Evolutionary conservation across 2,797 vertebrate genomes (phyloP).

Genomic region (Fratercula arctica): DNA sequence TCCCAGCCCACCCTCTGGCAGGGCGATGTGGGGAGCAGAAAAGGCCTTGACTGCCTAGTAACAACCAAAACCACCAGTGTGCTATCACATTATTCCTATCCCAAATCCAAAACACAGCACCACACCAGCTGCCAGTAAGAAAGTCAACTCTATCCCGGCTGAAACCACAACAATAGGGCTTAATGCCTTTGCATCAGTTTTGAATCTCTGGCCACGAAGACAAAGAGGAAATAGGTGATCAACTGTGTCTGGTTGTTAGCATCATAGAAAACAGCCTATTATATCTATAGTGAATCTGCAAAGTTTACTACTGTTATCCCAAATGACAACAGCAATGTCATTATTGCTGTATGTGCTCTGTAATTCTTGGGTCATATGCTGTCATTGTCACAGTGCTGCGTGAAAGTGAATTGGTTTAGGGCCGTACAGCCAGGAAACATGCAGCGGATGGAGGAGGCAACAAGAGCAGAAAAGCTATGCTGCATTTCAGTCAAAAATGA

Average conservation of each 20-base stretch:
- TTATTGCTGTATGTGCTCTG: background rate
- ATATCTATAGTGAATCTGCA: background rate
- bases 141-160: background rate
- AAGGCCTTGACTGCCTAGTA: background rate
- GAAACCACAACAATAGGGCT: background rate
- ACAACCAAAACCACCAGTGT: background rate
- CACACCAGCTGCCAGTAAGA: background rate
- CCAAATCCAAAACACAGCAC: background rate
- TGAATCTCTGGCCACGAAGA: background rate
- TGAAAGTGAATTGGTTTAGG: background rate
- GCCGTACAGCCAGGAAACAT: background rate
- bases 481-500: background rate
- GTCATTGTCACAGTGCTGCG: background rate
- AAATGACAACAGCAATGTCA: background rate
- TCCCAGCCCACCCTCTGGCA: background rate
- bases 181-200: background rate
- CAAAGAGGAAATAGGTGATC: background rate
- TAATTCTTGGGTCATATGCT: background rate
- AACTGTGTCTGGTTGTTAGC: background rate
- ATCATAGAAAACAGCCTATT: background rate
- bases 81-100: background rate
- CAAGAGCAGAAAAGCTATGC: background rate
- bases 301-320: background rate
- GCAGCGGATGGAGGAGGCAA: background rate
- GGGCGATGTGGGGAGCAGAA: background rate